Conservation (phyloP, 2,888 invertebrate genomes). For the Apodemia zela region DNA sequence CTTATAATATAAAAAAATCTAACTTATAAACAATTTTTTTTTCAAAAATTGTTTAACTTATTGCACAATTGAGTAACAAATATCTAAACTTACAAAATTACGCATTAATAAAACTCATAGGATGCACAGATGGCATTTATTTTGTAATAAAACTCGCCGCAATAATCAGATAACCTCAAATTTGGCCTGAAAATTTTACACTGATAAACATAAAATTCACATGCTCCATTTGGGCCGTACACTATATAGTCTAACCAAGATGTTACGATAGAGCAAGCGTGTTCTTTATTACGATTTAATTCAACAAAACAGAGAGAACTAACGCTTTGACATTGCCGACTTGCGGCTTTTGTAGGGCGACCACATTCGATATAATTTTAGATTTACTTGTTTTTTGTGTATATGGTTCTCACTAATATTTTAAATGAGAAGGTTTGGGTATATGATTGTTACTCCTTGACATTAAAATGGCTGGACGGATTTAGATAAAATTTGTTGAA, state of each 20-base stretch:
- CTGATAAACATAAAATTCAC: slow-evolving; percentile 42
- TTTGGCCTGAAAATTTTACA: slow-evolving; percentile 42
- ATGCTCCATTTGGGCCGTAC: slow-evolving; percentile 29
- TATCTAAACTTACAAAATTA: too few relatives aligned
- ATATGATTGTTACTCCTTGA: too few relatives aligned
- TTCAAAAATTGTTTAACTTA: too few relatives aligned
- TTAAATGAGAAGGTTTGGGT: too few relatives aligned
- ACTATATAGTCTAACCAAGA: slow-evolving; percentile 26
- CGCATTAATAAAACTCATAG: too few relatives aligned
- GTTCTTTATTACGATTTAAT: slow-evolving; percentile 76
- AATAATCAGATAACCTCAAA: slow-evolving; percentile 31
- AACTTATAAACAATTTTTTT: too few relatives aligned
- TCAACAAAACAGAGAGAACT: slow-evolving; percentile 60
- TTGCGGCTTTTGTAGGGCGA: slow-evolving; percentile 36
- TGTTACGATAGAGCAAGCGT: slow-evolving; percentile 40
- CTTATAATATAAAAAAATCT: too few relatives aligned
- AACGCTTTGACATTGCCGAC: slow-evolving; percentile 67
- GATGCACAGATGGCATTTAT: slow-evolving; percentile 13
- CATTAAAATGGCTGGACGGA: too few relatives aligned
- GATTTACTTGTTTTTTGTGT: too few relatives aligned
- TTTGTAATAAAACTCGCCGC: slow-evolving; percentile 19
- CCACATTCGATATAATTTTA: slow-evolving; percentile 30
- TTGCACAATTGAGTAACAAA: too few relatives aligned
- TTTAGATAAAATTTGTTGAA: too few relatives aligned
- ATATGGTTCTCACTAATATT: too few relatives aligned